Evolutionary conservation across 2,797 vertebrate genomes (phyloP).

Genomic region (Neosilurus hyrtlii): DNA sequence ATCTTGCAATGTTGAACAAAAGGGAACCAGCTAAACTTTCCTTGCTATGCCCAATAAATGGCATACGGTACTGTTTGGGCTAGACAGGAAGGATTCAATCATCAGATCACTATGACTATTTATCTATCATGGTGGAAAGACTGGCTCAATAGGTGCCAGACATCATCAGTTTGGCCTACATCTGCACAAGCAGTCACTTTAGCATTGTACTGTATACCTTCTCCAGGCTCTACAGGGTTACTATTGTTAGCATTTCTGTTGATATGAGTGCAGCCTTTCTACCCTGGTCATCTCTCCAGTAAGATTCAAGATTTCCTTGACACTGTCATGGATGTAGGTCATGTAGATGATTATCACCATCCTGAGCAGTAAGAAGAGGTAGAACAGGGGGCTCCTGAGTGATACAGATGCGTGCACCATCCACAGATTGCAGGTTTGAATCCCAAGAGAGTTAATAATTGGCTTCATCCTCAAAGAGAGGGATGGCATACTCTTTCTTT

Average conservation of each 20-base stretch:
- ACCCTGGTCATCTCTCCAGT: no score
- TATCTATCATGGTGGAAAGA: background rate
- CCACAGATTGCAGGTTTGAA: no score
- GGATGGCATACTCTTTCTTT: no score
- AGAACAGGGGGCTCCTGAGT: background rate
- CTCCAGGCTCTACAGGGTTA: background rate
- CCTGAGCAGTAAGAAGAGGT: background rate
- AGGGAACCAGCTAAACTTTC: background rate
- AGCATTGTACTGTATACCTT: background rate
- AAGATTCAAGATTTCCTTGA: background rate
- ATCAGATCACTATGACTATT: background rate
- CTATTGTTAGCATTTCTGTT: background rate
- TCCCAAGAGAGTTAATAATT: no score
- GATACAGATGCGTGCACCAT: background rate
- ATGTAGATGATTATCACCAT: background rate
- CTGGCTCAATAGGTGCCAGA: background rate
- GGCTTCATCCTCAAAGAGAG: no score
- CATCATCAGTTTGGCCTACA: background rate
- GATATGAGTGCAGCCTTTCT: background rate
- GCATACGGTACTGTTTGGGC: background rate
- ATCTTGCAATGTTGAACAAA: background rate
- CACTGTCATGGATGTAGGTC: background rate
- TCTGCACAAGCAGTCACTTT: background rate
- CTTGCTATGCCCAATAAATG: background rate
- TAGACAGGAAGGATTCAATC: background rate